A percentile compares a stretch with the other conserved stretches of the same genome.
Conservation (phyloP, 2,797 vertebrate species). For the Gymnoscopelus braueri region DNA sequence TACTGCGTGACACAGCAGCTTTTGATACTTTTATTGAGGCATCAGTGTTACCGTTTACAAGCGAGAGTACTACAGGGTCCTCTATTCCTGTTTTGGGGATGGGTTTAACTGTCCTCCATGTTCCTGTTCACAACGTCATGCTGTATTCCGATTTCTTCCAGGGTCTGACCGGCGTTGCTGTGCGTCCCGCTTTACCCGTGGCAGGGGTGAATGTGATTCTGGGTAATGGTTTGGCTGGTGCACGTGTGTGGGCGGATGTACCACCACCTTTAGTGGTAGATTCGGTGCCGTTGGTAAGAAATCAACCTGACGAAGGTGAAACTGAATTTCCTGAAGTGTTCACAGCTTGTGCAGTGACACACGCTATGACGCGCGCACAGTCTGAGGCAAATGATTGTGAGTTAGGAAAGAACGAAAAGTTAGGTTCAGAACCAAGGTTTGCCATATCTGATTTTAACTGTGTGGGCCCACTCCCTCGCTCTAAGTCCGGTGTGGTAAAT, state of each 20-base stretch:
- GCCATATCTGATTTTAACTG: background rate
- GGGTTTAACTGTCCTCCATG: conserved; percentile 3
- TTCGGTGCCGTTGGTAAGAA: background rate
- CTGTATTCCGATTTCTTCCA: conserved; percentile 10
- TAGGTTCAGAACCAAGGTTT: too few species aligned
- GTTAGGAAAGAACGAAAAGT: background rate
- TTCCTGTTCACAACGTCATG: conserved; percentile 10
- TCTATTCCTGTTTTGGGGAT: background rate
- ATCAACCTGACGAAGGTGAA: background rate
- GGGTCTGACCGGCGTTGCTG: background rate
- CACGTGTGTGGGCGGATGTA: background rate
- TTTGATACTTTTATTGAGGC: background rate
- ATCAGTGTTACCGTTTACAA: conserved; percentile 8
- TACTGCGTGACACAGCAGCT: background rate
- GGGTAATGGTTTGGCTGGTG: too few species aligned
- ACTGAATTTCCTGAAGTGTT: background rate
- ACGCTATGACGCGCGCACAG: background rate
- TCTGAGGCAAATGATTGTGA: background rate
- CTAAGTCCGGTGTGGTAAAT: too few species aligned
- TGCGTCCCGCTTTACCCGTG: conserved; percentile 8
- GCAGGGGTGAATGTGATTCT: too few species aligned
- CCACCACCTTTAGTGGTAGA: background rate
- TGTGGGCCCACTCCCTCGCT: too few species aligned
- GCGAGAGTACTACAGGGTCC: background rate
- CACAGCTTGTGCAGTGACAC: conserved; percentile 5